Base-by-base conservation (phyloP, 2,113 vertebrate species). In the Lipophrys pholis region DNA sequence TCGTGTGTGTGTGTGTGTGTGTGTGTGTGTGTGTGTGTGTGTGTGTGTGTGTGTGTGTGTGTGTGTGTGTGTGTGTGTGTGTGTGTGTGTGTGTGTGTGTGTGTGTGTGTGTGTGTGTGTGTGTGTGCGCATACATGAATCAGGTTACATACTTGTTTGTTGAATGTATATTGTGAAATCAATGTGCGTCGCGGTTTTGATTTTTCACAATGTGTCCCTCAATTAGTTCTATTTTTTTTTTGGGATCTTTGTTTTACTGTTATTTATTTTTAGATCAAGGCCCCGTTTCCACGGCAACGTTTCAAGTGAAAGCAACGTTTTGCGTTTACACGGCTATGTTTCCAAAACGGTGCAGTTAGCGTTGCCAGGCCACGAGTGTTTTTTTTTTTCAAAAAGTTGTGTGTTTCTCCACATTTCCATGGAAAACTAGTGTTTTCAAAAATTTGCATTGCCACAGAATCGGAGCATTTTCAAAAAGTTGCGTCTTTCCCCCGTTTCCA, bases 141-240 rank as follows among this genome's bases (percentile, higher is more conserved):
- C 71, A 73, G 81, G 74, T 76, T 72, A 86, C 75, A 76, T 82
- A 67, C 80, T 30, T 69, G 76, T 82, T 30, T 67, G 66, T 69
- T 69, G 85, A 87, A 79, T 90, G 79, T 83, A 81, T 30, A 30
- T 67, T 71, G 55, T 73, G 42, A 68, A 45, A 58, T 21, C 1
- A 36, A 52, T 56, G 57, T 46, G 78, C 10, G 41, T 7, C 41
- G 45, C 56, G 53, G 45, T 62, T 66, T 14, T 3, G 3, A 57
- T 10, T 57, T 41, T 62, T 58, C 69, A 73, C 38, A 65, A 45
- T 49, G 65, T 55, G 21, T 30, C 21, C 21, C 2, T 30, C 21
- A 4, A 30, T 4, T 4, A 30, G 21, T 30, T 30, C 21, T 2
- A 30, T 4, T 30, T 30, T 30, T 30, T 30, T 30, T 30, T 30